A percentile compares a stretch with the other conserved stretches of the same genome.
phyloP scores from a whole-genome alignment of 2,888 invertebrate species.

The Abscondita cerata region DNA sequence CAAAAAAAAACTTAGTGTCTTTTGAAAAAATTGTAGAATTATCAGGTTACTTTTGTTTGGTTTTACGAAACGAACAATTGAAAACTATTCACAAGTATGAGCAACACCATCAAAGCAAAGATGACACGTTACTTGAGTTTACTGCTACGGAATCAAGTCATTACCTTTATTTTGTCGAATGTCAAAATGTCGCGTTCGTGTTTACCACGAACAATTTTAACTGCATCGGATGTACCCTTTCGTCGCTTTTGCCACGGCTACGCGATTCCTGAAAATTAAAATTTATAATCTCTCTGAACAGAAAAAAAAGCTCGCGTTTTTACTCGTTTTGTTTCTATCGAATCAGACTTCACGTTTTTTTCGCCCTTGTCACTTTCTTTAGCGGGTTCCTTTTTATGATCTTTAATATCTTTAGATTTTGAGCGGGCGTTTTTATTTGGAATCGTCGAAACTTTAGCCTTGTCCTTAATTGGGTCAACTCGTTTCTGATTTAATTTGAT shows the following conservation, averaged over 20 bases:
- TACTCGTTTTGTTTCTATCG: slow-evolving; percentile 6
- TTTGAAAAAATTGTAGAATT: too few relatives aligned
- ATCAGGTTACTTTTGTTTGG: too few relatives aligned
- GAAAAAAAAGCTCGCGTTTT: too few relatives aligned
- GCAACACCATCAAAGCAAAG: too few relatives aligned
- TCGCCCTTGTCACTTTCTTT: slow-evolving; percentile 40
- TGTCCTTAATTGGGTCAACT: slow-evolving; percentile 20
- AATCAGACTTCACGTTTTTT: slow-evolving; percentile 12
- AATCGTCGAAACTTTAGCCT: slow-evolving; percentile 17
- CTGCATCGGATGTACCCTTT: slow-evolving; percentile 49
- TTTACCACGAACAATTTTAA: slow-evolving; percentile 56
- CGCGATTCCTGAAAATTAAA: slow-evolving; percentile 47
- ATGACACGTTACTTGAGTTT: too few relatives aligned
- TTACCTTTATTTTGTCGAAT: slow-evolving; percentile 82
- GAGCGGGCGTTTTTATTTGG: slow-evolving; percentile 7
- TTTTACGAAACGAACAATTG: too few relatives aligned
- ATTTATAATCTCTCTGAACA: too few relatives aligned
- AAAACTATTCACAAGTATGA: too few relatives aligned
- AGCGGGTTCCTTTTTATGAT: slow-evolving; percentile 36
- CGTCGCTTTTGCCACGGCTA: slow-evolving; percentile 35
- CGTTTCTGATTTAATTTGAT: slow-evolving; percentile 39
- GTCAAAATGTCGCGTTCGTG: slow-evolving; percentile 73
- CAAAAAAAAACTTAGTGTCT: too few relatives aligned
- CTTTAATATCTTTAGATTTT: slow-evolving; percentile 21
- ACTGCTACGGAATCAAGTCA: too few relatives aligned